These are phyloP conservation scores for Slavum lentiscoides DNA, from an alignment of 2,888 invertebrate genomes.

Conservation along the genomic window DNA sequence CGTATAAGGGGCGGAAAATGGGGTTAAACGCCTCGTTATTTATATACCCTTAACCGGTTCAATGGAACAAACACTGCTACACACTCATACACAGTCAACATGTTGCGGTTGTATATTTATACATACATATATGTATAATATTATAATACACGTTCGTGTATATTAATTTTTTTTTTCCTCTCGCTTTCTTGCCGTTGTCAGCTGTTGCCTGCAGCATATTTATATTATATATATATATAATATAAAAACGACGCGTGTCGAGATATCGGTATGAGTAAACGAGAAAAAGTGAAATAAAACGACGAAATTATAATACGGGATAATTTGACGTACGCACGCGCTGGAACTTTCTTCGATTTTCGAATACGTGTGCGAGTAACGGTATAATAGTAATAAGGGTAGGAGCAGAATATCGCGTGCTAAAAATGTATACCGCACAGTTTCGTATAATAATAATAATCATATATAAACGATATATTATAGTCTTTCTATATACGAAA, in stretches of 20 bases:
- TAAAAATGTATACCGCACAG: not conserved
- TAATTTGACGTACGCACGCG: slow-evolving; percentile 31
- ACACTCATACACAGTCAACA: slow-evolving; percentile 6
- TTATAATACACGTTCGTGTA: not conserved
- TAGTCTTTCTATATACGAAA: not conserved
- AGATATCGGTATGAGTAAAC: not conserved
- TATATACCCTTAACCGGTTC: slow-evolving; percentile 49
- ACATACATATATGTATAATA: not conserved
- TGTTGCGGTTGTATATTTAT: slow-evolving; percentile 29
- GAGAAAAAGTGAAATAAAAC: slow-evolving; percentile 37
- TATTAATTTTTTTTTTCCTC: slow-evolving; percentile 1
- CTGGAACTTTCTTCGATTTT: not conserved
- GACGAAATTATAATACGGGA: slow-evolving; percentile 15
- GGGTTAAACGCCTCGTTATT: slow-evolving; percentile 52
- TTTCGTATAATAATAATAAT: too few species aligned
- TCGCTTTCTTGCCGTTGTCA: not conserved
- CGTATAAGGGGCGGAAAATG: slow-evolving; percentile 36
- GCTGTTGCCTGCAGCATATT: not conserved
- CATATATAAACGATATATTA: not conserved
- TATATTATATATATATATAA: not conserved
- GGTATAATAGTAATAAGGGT: not conserved
- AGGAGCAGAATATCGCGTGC: slow-evolving; percentile 30
- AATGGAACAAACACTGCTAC: slow-evolving; percentile 29
- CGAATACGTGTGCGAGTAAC: not conserved
- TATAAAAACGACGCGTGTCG: too few species aligned